A percentile compares a stretch with the other conserved stretches of the same genome.
Evolutionary conservation across 2,888 invertebrate species (phyloP).

Genomic region (Chymomyza procnemis): DNA sequence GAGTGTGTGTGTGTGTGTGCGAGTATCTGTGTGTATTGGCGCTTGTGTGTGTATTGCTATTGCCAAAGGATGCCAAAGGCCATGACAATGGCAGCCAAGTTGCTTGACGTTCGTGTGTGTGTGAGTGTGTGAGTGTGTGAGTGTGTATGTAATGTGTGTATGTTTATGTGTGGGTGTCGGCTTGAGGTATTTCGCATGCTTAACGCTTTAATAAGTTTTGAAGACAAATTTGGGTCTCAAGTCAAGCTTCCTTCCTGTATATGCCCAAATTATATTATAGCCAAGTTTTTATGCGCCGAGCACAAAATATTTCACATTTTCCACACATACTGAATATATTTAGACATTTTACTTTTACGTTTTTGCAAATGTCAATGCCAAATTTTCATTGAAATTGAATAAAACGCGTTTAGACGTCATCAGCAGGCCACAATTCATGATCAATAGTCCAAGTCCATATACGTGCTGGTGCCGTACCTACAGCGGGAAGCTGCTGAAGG

Average conservation of each 20-base stretch:
- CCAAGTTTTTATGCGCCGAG: slow-evolving; percentile 16
- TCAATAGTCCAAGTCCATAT: neutral
- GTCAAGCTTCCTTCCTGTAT: neutral
- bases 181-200: slow-evolving; percentile 28
- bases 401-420: slow-evolving; percentile 12
- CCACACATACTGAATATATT: slow-evolving; percentile 4
- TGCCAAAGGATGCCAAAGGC: slow-evolving; percentile 21
- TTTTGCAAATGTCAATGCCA: neutral
- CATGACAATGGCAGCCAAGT: slow-evolving; percentile 2
- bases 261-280: neutral
- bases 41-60: slow-evolving; percentile 3
- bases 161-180: slow-evolving; percentile 1
- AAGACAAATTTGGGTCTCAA: neutral
- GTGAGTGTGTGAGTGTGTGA: too few relatives aligned
- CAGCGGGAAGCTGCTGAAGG: neutral
- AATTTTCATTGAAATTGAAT: slow-evolving; percentile 22
- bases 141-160: neutral
- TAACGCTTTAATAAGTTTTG: slow-evolving; percentile 33
- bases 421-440: neutral
- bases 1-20: neutral
- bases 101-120: neutral
- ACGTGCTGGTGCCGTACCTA: too few relatives aligned
- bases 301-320: slow-evolving; percentile 24
- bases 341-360: neutral
- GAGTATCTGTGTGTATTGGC: neutral